Evolutionary conservation across 1,140 invertebrate species (phyloP).

Genomic region (Bombyx mandarina): DNA sequence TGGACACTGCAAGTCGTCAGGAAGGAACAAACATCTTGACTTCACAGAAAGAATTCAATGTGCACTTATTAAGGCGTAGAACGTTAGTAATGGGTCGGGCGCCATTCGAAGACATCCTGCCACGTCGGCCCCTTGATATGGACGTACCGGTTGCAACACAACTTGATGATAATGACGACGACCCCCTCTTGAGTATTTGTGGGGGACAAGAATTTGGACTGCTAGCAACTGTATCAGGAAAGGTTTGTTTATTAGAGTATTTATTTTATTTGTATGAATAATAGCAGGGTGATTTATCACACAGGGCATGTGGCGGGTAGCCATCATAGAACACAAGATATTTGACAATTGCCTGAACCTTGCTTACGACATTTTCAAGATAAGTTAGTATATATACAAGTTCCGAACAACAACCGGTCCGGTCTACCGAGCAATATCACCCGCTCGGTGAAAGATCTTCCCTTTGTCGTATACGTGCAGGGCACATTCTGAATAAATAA

Average conservation of each 20-base stretch:
- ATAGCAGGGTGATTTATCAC: not conserved
- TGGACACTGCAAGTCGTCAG: slow-evolving; percentile 47
- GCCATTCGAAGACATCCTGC: slow-evolving; percentile 77
- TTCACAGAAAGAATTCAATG: slow-evolving; percentile 66
- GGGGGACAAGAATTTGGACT: slow-evolving; percentile 90
- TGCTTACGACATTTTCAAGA: no score
- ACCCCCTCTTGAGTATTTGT: slow-evolving; percentile 46
- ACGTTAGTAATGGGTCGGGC: slow-evolving; percentile 83
- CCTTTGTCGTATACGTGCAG: no score
- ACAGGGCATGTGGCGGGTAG: no score
- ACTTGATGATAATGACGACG: slow-evolving; percentile 55
- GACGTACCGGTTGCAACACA: slow-evolving; percentile 48
- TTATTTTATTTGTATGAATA: not conserved
- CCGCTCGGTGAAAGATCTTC: no score
- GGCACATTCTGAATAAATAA: no score
- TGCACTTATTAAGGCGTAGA: slow-evolving; percentile 74
- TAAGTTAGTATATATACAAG: no score
- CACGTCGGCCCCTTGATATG: slow-evolving; percentile 35
- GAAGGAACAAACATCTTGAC: slow-evolving; percentile 21
- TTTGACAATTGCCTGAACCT: no score
- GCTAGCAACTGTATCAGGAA: slow-evolving; percentile 82
- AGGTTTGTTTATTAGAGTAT: slow-evolving; percentile 49
- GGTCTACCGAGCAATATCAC: no score
- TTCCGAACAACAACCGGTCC: no score
- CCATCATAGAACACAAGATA: no score